These are phyloP conservation scores for Lasioglossum baleicum DNA, from an alignment of 1,140 invertebrate species.

Conservation along the genomic window DNA sequence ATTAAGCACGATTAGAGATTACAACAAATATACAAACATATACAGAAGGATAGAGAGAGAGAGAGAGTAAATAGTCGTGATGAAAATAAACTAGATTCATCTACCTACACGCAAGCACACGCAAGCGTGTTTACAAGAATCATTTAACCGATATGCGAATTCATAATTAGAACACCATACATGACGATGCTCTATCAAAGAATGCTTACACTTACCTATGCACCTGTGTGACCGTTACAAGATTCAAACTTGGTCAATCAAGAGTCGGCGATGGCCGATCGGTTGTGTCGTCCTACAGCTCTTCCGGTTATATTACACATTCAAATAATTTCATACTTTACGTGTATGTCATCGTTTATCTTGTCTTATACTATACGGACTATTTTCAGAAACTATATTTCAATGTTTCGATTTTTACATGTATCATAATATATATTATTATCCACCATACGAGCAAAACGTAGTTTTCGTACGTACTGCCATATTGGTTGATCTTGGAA, in stretches of 20 bases:
- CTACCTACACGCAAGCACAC: constrained; percentile 26
- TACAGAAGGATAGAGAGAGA: constrained; percentile 34
- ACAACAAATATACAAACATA: constrained; percentile 38
- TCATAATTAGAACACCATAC: constrained; percentile 14
- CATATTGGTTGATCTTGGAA: constrained; percentile 46
- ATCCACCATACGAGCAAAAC: constrained; percentile 33
- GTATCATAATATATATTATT: constrained; percentile 35
- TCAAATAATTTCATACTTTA: constrained; percentile 21
- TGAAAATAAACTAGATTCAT: constrained; percentile 52
- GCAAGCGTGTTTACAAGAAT: constrained; percentile 2
- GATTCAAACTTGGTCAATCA: constrained; percentile 57
- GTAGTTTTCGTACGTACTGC: constrained; percentile 49
- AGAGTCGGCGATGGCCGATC: constrained; percentile 43
- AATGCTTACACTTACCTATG: constrained; percentile 32
- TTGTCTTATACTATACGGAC: constrained; percentile 6
- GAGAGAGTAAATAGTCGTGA: constrained; percentile 26
- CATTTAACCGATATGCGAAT: background rate
- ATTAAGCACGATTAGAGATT: constrained; percentile 45
- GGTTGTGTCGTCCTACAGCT: background rate
- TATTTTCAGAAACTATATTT: constrained; percentile 13
- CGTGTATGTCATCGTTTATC: constrained; percentile 7
- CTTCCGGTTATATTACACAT: constrained; percentile 31
- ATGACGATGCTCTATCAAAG: background rate
- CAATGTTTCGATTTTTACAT: background rate
- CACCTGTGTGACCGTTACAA: constrained; percentile 52